Percentiles rank a stretch among this genome's conserved stretches.
Evolutionary conservation across 2,797 vertebrate species (phyloP).

Genomic region (Agapornis canus): DNA sequence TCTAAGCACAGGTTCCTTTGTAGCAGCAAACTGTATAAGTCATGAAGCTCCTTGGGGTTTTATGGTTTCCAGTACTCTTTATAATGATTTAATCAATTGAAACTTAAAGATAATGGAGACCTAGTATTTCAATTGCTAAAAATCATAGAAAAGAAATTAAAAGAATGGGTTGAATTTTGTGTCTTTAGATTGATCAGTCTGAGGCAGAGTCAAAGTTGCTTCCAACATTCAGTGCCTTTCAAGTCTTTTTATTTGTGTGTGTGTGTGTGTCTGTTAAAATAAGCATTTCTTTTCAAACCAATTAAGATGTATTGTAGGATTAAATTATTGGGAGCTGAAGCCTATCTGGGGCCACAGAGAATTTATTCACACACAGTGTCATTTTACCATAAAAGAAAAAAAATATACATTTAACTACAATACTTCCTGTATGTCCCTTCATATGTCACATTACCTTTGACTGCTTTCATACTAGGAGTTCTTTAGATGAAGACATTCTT

Average conservation of each 20-base stretch:
- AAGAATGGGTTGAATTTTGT: background rate
- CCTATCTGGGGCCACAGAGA: background rate
- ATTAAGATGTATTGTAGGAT: background rate
- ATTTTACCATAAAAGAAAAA: background rate
- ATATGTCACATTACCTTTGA: background rate
- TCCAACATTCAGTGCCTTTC: background rate
- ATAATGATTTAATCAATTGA: background rate
- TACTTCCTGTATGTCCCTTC: background rate
- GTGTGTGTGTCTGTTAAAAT: background rate
- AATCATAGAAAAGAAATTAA: background rate
- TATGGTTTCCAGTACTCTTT: background rate
- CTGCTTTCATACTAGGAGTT: background rate
- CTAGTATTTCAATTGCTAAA: background rate
- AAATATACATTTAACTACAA: background rate
- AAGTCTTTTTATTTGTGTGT: background rate
- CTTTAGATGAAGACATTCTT: background rate
- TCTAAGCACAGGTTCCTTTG: background rate
- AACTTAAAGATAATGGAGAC: slow-evolving; percentile 5
- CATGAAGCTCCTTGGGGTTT: background rate
- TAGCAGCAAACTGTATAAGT: background rate
- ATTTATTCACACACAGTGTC: background rate
- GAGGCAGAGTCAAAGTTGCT: background rate
- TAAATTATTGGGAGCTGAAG: background rate
- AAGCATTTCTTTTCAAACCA: background rate
- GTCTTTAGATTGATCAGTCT: background rate